These are phyloP conservation scores for Crotalus adamanteus DNA, from an alignment of 2,797 vertebrate genomes.

Conservation along the genomic window DNA sequence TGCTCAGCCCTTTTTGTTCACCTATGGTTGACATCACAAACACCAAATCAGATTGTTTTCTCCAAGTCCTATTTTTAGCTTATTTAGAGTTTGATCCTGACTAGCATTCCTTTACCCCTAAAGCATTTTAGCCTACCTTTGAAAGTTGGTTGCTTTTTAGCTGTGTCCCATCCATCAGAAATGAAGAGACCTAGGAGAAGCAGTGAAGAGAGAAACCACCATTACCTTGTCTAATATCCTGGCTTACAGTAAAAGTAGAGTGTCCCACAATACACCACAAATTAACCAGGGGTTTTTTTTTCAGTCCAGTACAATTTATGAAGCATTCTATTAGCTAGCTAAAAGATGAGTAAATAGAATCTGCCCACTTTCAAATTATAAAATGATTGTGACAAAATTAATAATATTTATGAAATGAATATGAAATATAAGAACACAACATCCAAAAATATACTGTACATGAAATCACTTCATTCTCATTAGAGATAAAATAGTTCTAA, in stretches of 20 bases:
- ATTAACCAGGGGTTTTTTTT: too few relatives aligned
- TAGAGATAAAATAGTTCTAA: not conserved
- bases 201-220: not conserved
- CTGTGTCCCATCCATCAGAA: not conserved
- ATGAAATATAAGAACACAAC: too few relatives aligned
- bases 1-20: not conserved
- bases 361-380: too few relatives aligned
- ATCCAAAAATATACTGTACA: too few relatives aligned
- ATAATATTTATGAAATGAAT: too few relatives aligned
- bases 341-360: too few relatives aligned
- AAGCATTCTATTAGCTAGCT: too few relatives aligned
- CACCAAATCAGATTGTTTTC: not conserved
- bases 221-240: not conserved
- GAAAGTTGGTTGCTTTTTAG: not conserved
- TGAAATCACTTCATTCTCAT: not conserved
- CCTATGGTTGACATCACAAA: not conserved
- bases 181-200: not conserved
- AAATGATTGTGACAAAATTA: too few relatives aligned
- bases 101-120: not conserved
- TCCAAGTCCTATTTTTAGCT: not conserved
- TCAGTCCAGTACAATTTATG: too few relatives aligned
- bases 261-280: not conserved
- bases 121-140: not conserved
- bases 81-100: not conserved
- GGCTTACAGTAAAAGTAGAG: not conserved